Evolutionary conservation across 1,140 invertebrate genomes (phyloP).

Genomic region (Panulirus ornatus): DNA sequence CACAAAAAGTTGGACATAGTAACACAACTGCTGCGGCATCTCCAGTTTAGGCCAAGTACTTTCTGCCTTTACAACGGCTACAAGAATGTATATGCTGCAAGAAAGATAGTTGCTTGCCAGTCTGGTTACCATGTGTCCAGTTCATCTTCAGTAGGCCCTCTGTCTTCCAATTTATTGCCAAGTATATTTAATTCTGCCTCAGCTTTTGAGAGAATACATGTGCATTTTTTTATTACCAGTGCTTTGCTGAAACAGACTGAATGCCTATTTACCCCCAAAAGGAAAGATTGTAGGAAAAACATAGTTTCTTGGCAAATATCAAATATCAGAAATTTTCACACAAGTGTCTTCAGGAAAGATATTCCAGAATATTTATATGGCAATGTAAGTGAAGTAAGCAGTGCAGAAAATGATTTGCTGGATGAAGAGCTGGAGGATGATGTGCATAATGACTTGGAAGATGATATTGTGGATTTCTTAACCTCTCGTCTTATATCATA

Average conservation of each 20-base stretch:
- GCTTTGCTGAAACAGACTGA: not conserved
- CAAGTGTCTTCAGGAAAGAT: not conserved
- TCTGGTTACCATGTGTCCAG: too few relatives aligned
- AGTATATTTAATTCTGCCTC: not conserved
- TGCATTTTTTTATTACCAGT: not conserved
- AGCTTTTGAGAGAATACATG: not conserved
- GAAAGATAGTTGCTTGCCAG: too few relatives aligned
- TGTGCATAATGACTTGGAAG: conserved; percentile 30
- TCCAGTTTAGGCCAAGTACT: too few relatives aligned
- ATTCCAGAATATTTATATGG: conserved; percentile 23
- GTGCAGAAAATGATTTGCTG: conserved; percentile 18
- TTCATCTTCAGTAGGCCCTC: too few relatives aligned
- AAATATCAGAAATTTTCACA: not conserved
- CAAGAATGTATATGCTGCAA: too few relatives aligned
- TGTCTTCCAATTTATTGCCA: too few relatives aligned
- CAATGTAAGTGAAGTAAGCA: conserved; percentile 35
- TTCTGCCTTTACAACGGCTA: too few relatives aligned
- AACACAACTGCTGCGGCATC: not conserved
- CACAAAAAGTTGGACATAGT: not conserved
- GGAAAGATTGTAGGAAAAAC: not conserved
- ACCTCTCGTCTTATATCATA: conserved; percentile 16
- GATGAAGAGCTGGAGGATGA: conserved; percentile 27
- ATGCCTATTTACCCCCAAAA: not conserved
- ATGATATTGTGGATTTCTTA: conserved; percentile 42
- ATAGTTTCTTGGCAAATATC: not conserved